Evolutionary conservation across 2,113 vertebrate species (phyloP).

Genomic region (Tetraodon nigroviridis): DNA sequence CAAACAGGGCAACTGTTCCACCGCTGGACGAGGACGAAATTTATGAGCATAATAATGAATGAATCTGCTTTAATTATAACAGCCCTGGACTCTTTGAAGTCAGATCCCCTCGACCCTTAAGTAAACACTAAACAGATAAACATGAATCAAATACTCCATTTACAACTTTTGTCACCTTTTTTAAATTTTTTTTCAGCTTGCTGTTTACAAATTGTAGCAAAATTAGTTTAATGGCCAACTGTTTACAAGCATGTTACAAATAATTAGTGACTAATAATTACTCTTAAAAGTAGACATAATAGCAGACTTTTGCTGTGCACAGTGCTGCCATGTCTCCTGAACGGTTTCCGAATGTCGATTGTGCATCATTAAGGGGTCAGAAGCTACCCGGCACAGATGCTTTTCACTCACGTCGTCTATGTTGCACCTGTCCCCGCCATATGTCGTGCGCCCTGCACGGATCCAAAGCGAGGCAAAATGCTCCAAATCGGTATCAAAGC

Average conservation of each 20-base stretch:
- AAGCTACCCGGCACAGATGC: slow-evolving; percentile 43
- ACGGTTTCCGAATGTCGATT: slow-evolving; percentile 49
- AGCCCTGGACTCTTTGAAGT: slow-evolving; percentile 64
- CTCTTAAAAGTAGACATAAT: slow-evolving; percentile 15
- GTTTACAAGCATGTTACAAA: slow-evolving; percentile 21
- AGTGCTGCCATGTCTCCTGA: slow-evolving; percentile 33
- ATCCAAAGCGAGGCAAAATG: slow-evolving; percentile 37
- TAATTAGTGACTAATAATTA: slow-evolving; percentile 23
- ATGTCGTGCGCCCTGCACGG: slow-evolving; percentile 47
- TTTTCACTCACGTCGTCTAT: slow-evolving; percentile 35
- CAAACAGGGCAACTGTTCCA: slow-evolving; percentile 42
- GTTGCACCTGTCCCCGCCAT: slow-evolving; percentile 57
- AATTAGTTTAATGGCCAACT: slow-evolving; percentile 41
- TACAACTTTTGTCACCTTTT: slow-evolving; percentile 40
- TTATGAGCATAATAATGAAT: slow-evolving; percentile 71
- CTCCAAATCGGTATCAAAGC: slow-evolving; percentile 54
- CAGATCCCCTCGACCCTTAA: background rate
- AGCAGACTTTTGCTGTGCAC: slow-evolving; percentile 19
- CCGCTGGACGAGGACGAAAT: slow-evolving; percentile 62
- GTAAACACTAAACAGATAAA: slow-evolving; percentile 55
- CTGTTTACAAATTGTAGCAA: slow-evolving; percentile 52
- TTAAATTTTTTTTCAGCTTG: slow-evolving; percentile 31
- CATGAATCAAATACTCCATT: slow-evolving; percentile 54
- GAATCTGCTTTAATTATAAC: slow-evolving; percentile 67
- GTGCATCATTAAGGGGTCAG: slow-evolving; percentile 31